A percentile compares a stretch with the other conserved stretches of the same genome.
Conservation (phyloP, 2,888 invertebrate genomes). For the Apamea sordens region DNA sequence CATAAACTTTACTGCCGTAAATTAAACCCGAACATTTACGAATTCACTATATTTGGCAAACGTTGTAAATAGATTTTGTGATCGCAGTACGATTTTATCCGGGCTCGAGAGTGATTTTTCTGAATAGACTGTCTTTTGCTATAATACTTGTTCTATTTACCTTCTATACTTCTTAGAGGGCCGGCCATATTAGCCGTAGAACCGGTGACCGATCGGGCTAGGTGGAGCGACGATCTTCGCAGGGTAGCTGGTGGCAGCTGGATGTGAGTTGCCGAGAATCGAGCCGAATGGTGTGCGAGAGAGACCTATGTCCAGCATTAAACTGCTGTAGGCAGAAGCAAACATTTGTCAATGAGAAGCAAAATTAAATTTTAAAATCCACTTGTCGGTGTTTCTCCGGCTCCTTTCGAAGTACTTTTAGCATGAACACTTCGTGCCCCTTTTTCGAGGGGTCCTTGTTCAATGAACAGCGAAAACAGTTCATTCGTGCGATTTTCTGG, state of each 20-base stretch:
- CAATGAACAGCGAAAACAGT: background rate
- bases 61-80: background rate
- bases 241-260: too few species aligned
- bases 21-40: background rate
- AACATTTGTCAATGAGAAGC: background rate
- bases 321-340: background rate
- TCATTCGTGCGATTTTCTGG: background rate
- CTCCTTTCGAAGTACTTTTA: background rate
- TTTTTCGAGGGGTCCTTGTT: background rate
- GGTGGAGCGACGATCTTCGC: too few species aligned
- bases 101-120: background rate
- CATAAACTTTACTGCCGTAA: slow-evolving; percentile 4
- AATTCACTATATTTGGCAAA: slow-evolving; percentile 1
- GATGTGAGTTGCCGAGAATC: too few species aligned
- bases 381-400: background rate
- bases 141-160: background rate
- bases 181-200: too few species aligned
- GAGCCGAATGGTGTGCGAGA: too few species aligned
- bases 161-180: background rate
- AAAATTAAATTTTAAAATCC: background rate
- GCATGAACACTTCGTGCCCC: background rate
- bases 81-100: background rate
- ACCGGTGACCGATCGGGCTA: too few species aligned
- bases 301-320: too few species aligned
- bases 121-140: background rate